Conservation (phyloP, 2,888 invertebrate species). For the Tipula vernalis region DNA sequence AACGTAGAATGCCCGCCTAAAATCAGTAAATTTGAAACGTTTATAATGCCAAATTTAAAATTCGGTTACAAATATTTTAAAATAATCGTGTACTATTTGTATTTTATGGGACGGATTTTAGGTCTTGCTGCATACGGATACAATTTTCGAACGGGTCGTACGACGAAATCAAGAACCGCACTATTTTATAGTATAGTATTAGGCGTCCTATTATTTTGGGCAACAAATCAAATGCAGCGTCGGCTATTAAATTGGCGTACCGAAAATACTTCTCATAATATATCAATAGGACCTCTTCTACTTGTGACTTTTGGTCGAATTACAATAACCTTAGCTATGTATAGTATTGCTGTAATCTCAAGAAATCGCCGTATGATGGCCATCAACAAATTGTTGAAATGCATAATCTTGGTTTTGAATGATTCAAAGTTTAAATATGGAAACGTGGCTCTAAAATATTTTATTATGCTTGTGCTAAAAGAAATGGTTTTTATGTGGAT, state of each 20-base stretch:
- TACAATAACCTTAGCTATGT: neutral
- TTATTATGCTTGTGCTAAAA: neutral
- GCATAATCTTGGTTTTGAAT: neutral
- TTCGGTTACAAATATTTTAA: neutral
- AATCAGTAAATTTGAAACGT: neutral
- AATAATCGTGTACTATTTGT: neutral
- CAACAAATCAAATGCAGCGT: neutral
- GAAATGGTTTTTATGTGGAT: neutral
- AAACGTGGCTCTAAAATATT: neutral
- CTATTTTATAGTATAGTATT: neutral
- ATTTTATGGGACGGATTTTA: neutral
- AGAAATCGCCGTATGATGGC: neutral
- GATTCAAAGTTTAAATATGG: neutral
- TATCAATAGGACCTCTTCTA: neutral
- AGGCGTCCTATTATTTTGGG: neutral
- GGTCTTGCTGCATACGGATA: neutral
- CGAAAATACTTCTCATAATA: neutral
- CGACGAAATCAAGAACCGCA: neutral
- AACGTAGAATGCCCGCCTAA: neutral
- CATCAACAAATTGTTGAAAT: neutral
- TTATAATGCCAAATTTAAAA: neutral
- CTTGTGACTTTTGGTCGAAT: neutral
- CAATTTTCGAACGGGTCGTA: neutral
- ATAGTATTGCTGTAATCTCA: neutral
- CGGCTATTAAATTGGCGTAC: neutral